Conservation (phyloP, 2,113 vertebrate species). For the Aviceda subcristata region DNA sequence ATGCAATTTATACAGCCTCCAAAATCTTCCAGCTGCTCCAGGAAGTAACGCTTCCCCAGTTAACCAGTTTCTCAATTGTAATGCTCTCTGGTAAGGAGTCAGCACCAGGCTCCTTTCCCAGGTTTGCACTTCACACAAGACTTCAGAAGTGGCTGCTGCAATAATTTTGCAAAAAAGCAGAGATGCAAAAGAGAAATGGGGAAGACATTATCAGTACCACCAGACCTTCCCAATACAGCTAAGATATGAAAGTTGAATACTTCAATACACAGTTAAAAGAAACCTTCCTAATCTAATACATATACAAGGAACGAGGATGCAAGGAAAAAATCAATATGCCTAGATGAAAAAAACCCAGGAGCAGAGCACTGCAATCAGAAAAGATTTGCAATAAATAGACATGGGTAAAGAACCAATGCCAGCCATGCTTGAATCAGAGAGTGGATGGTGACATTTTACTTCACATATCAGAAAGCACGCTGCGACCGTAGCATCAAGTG, state of each 20-base stretch:
- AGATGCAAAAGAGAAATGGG: background rate
- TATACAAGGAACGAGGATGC: background rate
- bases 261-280: background rate
- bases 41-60: background rate
- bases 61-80: fast-evolving
- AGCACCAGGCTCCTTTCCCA: background rate
- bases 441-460: fast-evolving
- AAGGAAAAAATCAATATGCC: background rate
- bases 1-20: background rate
- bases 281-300: background rate
- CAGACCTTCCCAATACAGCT: background rate
- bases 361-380: background rate
- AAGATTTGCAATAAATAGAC: fast-evolving
- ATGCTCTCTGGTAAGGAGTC: background rate
- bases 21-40: background rate
- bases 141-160: background rate
- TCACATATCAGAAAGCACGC: background rate
- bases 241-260: background rate
- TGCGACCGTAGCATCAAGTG: background rate
- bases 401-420: fast-evolving
- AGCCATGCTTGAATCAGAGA: background rate
- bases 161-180: background rate
- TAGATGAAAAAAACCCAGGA: background rate
- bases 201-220: background rate
- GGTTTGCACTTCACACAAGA: background rate